Evolutionary conservation across 2,888 invertebrate genomes (phyloP), one percentile per base, ranked within the genome.

Genomic region (Noctua fimbriata): DNA sequence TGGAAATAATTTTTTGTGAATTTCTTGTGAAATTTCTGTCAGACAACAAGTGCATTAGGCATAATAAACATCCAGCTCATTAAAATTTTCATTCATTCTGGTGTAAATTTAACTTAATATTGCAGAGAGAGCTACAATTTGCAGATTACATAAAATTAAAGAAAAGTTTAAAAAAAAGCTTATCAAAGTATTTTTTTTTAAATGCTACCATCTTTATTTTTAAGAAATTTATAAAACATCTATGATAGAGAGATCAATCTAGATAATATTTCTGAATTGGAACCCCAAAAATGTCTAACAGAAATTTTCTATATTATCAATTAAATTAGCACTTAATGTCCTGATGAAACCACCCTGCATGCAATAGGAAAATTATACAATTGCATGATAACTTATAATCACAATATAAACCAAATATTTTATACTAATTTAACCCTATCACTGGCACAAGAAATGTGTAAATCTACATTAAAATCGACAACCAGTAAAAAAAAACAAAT

Each of bases 391-490:
- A 85, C 44, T 55, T 60, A 70, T 70, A 84, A 41, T 73, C 89
- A 84, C 81, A 78, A 73, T 73, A 49, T 55, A 60, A 82, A 77
- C 58, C 28, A 70, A 78, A 69, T 73, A 73, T 69, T 76, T 66
- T 72, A 60, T 69, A 78, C 12, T 73, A 65, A 69, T 69, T 55
- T 28, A 83, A 74, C 78, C 77, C 76, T 76, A 71, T 77, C 80
- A 85, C 79, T 72, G 76, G 89, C 89, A 90, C 90, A 44, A 67
- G 7, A 82, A 91, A 93, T 96, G 96, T 96, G 96, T 96, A 96
- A 96, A 95, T 96, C 96, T 96, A 95, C 95, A 93, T 90, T 86
- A 85, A 82, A 86, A 78, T 86, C 78, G 21, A 80, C 71, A 81
- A 86, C 55, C 74, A 83, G 80, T 88, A 85, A 82, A 89, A 89